Conservation (phyloP, 2,888 invertebrate genomes). For the Aproaerema taeniolella region DNA sequence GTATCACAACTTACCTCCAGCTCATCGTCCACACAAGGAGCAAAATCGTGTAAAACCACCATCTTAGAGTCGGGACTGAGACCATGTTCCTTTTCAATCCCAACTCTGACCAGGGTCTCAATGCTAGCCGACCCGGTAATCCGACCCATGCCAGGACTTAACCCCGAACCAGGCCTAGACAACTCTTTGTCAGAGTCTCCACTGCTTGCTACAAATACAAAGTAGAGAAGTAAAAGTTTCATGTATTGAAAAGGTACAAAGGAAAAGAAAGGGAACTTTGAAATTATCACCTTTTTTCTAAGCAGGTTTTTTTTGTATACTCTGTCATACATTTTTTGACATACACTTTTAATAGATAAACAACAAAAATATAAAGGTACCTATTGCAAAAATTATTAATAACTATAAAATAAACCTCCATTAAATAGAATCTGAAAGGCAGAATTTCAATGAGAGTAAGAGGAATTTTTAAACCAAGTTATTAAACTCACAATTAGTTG, state of each 20-base stretch:
- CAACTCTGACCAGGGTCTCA: constrained; percentile 91
- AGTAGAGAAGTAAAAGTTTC: no score
- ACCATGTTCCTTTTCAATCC: constrained; percentile 95
- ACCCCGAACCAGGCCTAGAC: constrained; percentile 76
- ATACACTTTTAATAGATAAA: no score
- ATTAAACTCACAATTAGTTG: no score
- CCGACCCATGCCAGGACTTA: constrained; percentile 90
- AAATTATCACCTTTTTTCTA: no score
- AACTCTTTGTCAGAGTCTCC: constrained; percentile 88
- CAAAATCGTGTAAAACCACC: constrained; percentile 96
- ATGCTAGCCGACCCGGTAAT: constrained; percentile 97
- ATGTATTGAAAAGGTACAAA: background rate
- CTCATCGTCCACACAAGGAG: constrained; percentile 96
- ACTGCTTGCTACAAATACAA: constrained; percentile 79
- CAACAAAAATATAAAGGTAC: no score
- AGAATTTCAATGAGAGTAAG: no score
- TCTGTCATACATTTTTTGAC: no score
- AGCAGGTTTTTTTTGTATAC: no score
- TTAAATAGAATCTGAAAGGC: no score
- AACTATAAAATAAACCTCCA: no score
- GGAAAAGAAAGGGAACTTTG: background rate
- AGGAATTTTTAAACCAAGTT: no score
- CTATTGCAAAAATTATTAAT: no score
- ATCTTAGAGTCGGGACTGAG: constrained; percentile 95
- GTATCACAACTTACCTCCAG: constrained; percentile 88